Conservation (phyloP, 1,140 invertebrate genomes). For the Drosophila asahinai region DNA sequence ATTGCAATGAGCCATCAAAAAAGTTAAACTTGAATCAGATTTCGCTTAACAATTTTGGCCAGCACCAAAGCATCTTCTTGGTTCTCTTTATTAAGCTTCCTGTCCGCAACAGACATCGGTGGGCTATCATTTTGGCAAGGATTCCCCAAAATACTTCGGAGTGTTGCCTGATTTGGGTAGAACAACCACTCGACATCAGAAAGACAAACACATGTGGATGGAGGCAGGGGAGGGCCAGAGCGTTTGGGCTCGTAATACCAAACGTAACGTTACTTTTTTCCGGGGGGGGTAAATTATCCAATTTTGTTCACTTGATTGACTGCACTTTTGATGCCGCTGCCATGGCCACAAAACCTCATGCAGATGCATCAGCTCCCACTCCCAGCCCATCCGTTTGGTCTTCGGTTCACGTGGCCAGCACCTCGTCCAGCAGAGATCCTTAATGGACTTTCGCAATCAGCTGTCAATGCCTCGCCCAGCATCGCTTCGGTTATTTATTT, state of each 20-base stretch:
- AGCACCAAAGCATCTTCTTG: slow-evolving; percentile 21
- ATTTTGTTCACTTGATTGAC: slow-evolving; percentile 79
- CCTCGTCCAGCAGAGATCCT: slow-evolving; percentile 50
- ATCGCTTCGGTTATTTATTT: slow-evolving; percentile 73
- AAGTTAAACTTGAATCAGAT: slow-evolving; percentile 30
- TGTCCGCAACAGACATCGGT: slow-evolving; percentile 51
- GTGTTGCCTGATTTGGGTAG: slow-evolving; percentile 37
- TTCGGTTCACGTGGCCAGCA: slow-evolving; percentile 32
- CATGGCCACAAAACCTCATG: slow-evolving; percentile 53
- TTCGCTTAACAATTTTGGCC: slow-evolving; percentile 30
- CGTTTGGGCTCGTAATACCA: slow-evolving; percentile 26
- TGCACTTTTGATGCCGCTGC: slow-evolving; percentile 72
- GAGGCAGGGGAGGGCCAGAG: background rate
- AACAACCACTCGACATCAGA: slow-evolving; percentile 31
- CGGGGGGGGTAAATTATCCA: slow-evolving; percentile 57
- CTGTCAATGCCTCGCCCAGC: slow-evolving; percentile 75
- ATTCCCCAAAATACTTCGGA: slow-evolving; percentile 27
- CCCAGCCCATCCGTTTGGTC: background rate
- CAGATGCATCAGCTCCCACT: slow-evolving; percentile 50
- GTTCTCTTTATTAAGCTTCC: slow-evolving; percentile 45
- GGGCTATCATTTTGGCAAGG: slow-evolving; percentile 32
- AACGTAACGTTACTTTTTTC: slow-evolving; percentile 52
- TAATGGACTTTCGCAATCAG: slow-evolving; percentile 83
- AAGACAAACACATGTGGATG: background rate
- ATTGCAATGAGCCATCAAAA: slow-evolving; percentile 21